Conservation (phyloP, 2,888 invertebrate genomes). For the Choreutis nemorana region DNA sequence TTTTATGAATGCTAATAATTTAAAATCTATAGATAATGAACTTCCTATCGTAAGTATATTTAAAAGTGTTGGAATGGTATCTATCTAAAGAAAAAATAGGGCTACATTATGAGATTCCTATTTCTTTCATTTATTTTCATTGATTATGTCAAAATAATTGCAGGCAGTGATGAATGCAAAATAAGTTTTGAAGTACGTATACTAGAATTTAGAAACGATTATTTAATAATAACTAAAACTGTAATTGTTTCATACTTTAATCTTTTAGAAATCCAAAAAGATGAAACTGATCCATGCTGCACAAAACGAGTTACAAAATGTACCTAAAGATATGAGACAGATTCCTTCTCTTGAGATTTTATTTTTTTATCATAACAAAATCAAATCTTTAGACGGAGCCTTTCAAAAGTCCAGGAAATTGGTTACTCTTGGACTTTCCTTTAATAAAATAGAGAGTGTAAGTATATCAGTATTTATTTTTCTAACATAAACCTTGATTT, state of each 20-base stretch:
- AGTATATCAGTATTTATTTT: slow-evolving; percentile 26
- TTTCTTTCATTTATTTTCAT: too few species aligned
- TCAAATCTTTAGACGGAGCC: slow-evolving; percentile 75
- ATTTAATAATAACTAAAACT: too few species aligned
- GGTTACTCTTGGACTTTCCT: slow-evolving; percentile 72
- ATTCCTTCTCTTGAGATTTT: slow-evolving; percentile 74
- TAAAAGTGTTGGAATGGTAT: neutral
- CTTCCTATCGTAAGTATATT: slow-evolving; percentile 68
- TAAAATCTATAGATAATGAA: slow-evolving; percentile 78
- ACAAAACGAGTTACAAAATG: slow-evolving; percentile 73
- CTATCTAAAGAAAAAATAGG: too few species aligned
- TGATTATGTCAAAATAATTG: too few species aligned
- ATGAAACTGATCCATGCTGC: slow-evolving; percentile 76
- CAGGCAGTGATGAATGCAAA: too few species aligned
- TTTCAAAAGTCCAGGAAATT: slow-evolving; percentile 74
- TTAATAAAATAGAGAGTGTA: slow-evolving; percentile 78
- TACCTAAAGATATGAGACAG: slow-evolving; percentile 76
- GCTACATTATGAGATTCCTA: too few species aligned
- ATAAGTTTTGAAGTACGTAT: too few species aligned
- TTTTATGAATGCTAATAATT: slow-evolving; percentile 79
- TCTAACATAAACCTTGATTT: too few species aligned
- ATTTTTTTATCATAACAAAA: slow-evolving; percentile 76
- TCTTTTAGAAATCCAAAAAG: slow-evolving; percentile 66
- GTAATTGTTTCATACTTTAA: too few species aligned
- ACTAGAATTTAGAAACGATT: too few species aligned